Percentiles rank a stretch among this genome's conserved stretches.
Conservation (phyloP, 2,888 invertebrate species). For the Dermolepida albohirtum region DNA sequence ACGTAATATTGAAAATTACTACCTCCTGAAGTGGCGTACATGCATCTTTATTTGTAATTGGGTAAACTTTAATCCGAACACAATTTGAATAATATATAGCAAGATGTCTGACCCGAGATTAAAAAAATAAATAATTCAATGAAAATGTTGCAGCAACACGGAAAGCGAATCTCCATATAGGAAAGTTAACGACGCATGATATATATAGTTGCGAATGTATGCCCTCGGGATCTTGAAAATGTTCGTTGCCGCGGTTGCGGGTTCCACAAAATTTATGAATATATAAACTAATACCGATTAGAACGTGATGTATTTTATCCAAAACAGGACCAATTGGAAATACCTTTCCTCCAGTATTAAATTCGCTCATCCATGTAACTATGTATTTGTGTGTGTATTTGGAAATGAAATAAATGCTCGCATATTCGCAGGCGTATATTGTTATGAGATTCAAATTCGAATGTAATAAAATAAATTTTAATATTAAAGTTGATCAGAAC, state of each 20-base stretch:
- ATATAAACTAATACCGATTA: slow-evolving; percentile 25
- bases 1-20: no score
- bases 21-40: no score
- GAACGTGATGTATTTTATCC: slow-evolving; percentile 12
- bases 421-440: not conserved
- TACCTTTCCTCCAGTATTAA: slow-evolving; percentile 2
- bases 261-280: slow-evolving; percentile 25
- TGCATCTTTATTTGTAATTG: slow-evolving; percentile 16
- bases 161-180: slow-evolving; percentile 11
- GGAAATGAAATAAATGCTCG: not conserved
- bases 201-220: slow-evolving; percentile 16
- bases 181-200: slow-evolving; percentile 19
- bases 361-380: not conserved
- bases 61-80: slow-evolving; percentile 4
- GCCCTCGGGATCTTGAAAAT: slow-evolving; percentile 18
- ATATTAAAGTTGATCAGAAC: no score
- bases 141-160: slow-evolving; percentile 7
- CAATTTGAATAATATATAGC: slow-evolving; percentile 9
- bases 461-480: no score
- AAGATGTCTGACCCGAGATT: slow-evolving; percentile 15
- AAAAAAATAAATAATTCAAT: slow-evolving; percentile 22
- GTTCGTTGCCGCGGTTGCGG: slow-evolving; percentile 15
- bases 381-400: not conserved
- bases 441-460: no score
- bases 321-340: not conserved